These are phyloP conservation scores for Luscinia luscinia DNA, from an alignment of 2,797 vertebrate species.

Conservation along the genomic window DNA sequence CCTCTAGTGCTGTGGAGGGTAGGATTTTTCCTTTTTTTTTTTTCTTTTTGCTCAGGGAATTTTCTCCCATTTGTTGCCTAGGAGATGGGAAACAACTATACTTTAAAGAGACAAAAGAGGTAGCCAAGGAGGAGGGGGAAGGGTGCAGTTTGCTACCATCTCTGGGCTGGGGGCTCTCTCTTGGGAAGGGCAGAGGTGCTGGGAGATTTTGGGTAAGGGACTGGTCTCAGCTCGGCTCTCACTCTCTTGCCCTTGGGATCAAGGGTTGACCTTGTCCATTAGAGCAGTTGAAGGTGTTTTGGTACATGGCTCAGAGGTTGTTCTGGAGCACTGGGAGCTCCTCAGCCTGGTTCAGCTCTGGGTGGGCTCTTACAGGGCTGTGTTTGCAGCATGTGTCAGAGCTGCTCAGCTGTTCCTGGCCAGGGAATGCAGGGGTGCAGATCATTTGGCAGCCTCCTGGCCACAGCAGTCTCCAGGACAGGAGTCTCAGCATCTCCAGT, in stretches of 20 bases:
- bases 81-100: background rate
- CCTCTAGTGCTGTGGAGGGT: background rate
- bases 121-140: background rate
- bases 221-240: background rate
- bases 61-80: background rate
- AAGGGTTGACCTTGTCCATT: background rate
- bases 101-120: background rate
- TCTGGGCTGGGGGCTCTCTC: background rate
- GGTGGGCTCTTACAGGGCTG: background rate
- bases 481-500: background rate
- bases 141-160: background rate
- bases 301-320: background rate
- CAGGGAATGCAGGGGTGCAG: background rate
- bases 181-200: background rate
- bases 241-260: rapidly evolving
- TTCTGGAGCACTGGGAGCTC: background rate
- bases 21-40: background rate
- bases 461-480: background rate
- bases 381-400: background rate
- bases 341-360: rapidly evolving
- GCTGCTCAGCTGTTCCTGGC: background rate
- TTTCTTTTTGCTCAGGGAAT: background rate
- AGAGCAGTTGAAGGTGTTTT: background rate
- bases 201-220: background rate
- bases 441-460: background rate